Evolutionary conservation across 37 sponge, comb jelly and placozoan genomes (phyloP), one percentile per base, ranked within the genome.

Genomic region (Mnemiopsis leidyi): DNA sequence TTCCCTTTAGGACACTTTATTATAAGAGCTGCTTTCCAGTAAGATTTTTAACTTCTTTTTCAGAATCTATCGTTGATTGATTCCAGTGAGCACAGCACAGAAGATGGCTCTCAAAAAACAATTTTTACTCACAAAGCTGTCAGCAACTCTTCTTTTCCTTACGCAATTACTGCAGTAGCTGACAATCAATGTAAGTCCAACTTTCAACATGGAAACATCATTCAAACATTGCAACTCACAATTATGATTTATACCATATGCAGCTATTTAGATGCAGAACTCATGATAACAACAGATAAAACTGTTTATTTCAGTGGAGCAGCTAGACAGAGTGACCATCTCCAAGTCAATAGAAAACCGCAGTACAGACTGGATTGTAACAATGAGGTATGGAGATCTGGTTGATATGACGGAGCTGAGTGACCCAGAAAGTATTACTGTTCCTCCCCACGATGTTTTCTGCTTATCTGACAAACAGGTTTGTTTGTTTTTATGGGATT

Each of bases 181-280:
- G 79, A 77, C 79, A 77, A 77, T 77, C 32, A 77, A 16, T 77
- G 79, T 77, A 77, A 77, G 79, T 34, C 24, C 29, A 69, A 3
- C 18, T 61, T 18, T 18, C 68, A 18, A 61, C 68, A 61, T 18
- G n/a, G n/a, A n/a, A n/a, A n/a, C 18, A 61, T 61, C 18, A 61
- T 61, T 18, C 9, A 61, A 18, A 18, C 18, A 21, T 18, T 61
- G 68, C 18, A 21, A 18, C 68, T 61, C 68, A 61, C 18, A 21
- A 9, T 21, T 61, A 18, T 21, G 18, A 9, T 21, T 61, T 18
- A 61, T 21, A 18, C 9, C 68, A 61, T 21, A 18, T 61, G 18
- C 18, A 61, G 18, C 68, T 61, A 61, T 61, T 9, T 61, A 20
- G 21, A 69, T 28, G 2, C 7, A 69, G 28, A 69, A 25, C 24